Conservation (phyloP, 2,113 vertebrate genomes). For the Muntiacus muntjak region DNA sequence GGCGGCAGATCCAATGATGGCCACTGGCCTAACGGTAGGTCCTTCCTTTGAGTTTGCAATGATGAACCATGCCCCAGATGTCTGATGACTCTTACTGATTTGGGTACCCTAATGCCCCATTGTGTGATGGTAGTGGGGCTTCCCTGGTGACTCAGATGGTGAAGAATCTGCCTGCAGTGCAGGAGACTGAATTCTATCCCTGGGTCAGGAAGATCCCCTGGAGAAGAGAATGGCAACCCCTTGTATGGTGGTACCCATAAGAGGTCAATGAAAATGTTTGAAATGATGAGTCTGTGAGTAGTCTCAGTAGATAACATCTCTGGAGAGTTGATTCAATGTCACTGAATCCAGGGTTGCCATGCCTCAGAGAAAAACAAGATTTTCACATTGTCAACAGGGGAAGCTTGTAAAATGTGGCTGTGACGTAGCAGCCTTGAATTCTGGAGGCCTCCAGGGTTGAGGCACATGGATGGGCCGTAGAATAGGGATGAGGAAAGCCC, state of each 20-base stretch:
- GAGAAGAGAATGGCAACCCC: background rate
- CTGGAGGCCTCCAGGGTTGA: slow-evolving; percentile 78
- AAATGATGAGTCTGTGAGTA: slow-evolving; percentile 92
- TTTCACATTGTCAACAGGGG: slow-evolving; percentile 91
- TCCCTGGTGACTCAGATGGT: background rate
- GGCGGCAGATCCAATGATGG: slow-evolving; percentile 89
- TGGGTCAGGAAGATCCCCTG: background rate
- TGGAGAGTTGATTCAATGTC: slow-evolving; percentile 70
- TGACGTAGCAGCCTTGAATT: slow-evolving; percentile 92
- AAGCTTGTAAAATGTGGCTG: slow-evolving; percentile 91
- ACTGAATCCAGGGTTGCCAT: slow-evolving; percentile 90
- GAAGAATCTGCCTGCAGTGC: background rate
- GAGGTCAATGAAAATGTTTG: slow-evolving; percentile 88
- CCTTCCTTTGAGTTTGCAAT: slow-evolving; percentile 86
- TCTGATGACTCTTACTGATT: background rate
- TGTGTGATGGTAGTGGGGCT: slow-evolving; percentile 74
- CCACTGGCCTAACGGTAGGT: slow-evolving; percentile 88
- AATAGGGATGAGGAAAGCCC: background rate
- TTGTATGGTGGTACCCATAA: background rate
- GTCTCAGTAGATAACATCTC: slow-evolving; percentile 66
- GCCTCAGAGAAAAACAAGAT: slow-evolving; percentile 88
- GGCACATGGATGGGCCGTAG: background rate
- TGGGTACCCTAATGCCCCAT: slow-evolving; percentile 86
- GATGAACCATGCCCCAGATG: slow-evolving; percentile 25
- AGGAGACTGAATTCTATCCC: background rate